Conservation (phyloP, 2,888 invertebrate genomes). For the Hyles lineata region DNA sequence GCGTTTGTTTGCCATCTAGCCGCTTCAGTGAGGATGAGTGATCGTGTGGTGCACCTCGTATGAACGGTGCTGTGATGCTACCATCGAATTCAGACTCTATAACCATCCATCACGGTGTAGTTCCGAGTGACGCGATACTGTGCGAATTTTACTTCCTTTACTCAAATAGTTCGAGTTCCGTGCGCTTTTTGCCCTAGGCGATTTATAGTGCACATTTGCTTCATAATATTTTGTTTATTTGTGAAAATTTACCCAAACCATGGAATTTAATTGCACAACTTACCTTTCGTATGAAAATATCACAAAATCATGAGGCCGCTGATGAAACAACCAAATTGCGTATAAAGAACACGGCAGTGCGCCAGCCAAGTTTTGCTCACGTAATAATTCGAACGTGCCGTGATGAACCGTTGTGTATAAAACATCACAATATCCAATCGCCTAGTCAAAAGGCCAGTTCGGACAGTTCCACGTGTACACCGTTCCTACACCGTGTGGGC, state of each 20-base stretch:
- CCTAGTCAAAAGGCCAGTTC: conserved; percentile 19
- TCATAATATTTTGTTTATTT: not conserved
- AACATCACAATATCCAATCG: conserved; percentile 32
- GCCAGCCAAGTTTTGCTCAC: not conserved
- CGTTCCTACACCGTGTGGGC: conserved; percentile 44
- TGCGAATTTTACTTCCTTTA: not conserved
- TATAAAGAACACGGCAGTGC: not conserved
- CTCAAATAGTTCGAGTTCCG: not conserved
- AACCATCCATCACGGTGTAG: conserved; percentile 54
- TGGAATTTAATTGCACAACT: conserved; percentile 6
- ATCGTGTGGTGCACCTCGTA: conserved; percentile 50
- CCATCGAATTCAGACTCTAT: conserved; percentile 49
- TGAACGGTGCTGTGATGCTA: conserved; percentile 44
- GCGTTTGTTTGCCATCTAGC: conserved; percentile 42
- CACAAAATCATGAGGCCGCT: not conserved
- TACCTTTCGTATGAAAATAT: not conserved
- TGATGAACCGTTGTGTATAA: not conserved
- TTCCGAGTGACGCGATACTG: conserved; percentile 51
- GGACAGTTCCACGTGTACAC: not conserved
- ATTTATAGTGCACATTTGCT: not conserved
- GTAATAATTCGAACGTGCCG: conserved; percentile 2
- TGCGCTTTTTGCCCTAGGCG: conserved; percentile 10
- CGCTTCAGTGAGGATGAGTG: conserved; percentile 57
- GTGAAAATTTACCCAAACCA: conserved; percentile 15
- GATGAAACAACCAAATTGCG: not conserved